Base-by-base conservation (phyloP, 2,888 invertebrate species). In the Keiferia lycopersicella region DNA sequence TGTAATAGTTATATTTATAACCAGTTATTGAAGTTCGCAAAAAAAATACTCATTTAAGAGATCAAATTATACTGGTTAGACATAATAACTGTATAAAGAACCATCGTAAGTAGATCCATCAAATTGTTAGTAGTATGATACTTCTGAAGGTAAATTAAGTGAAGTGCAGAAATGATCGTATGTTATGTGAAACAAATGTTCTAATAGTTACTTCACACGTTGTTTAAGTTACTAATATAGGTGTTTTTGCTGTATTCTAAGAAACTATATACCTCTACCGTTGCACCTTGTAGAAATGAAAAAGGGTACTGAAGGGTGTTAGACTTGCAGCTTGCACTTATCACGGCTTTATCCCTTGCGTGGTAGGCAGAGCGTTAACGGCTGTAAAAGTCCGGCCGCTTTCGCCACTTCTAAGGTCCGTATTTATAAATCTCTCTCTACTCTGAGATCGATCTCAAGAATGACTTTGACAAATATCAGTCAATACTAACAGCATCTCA, bases 1-100 rank as follows among this genome's bases (percentile, higher is more conserved):
- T 51, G 22, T 51, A 51, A 50, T 50, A 50, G 50, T 50, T 50
- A 50, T 11, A 50, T 14, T 50, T 12, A 51, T 51, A 20, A 51
- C 51, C 51, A 51, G 51, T 18, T 51, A 51, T 51, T 51, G 51
- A 12, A 22, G 18, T 34, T 4, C 4, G 10, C 14, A 41, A n/a
- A n/a, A n/a, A n/a, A 26, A 6, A 4, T 26, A 26, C 26, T 26
- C 26, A 6, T 26, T 45, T n/a, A 45, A 45, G 14, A n/a, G n/a
- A 10, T n/a, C n/a, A n/a, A 45, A 16, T 3, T n/a, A 16, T 10
- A 8, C 4, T 34, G 34, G 34, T 34, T 34, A 10, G 3, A 7
- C 34, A 7, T 34, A 34, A 34, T 34, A 34, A 8, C 4, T 34
- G 34, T 8, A 34, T 8, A 8, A 34, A 34, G 1, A 34, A 34